Percentiles rank a stretch among this genome's conserved stretches.
Evolutionary conservation across 2,113 vertebrate species (phyloP).

Genomic region (Cariama cristata): DNA sequence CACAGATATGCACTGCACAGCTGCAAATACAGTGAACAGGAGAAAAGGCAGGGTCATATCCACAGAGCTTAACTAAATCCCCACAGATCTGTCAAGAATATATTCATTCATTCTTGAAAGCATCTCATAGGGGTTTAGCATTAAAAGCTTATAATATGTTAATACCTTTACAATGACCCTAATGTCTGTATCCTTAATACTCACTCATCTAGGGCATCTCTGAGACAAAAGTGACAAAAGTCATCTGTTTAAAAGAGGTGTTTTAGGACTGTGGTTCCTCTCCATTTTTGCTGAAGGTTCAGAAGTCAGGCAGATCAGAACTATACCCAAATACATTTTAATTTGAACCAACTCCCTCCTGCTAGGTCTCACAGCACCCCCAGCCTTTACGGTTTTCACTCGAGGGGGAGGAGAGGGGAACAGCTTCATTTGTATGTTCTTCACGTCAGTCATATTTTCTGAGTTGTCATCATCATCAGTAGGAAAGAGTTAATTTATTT

Average conservation of each 20-base stretch:
- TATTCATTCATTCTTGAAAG: conserved; percentile 1
- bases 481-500: background rate
- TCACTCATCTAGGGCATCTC: background rate
- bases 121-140: background rate
- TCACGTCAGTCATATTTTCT: background rate
- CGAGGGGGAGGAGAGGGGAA: background rate
- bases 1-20: background rate
- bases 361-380: background rate
- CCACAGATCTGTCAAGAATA: background rate
- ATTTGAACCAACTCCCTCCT: background rate
- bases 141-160: conserved; percentile 5
- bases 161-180: conserved; percentile 6
- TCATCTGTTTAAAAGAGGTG: background rate
- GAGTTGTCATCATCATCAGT: background rate
- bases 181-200: background rate
- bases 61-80: conserved; percentile 23
- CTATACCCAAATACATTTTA: background rate
- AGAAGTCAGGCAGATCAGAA: conserved; percentile 1
- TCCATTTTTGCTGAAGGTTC: background rate
- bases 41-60: conserved; percentile 15
- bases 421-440: background rate
- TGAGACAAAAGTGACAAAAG: background rate
- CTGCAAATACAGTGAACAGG: conserved; percentile 8
- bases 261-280: background rate
- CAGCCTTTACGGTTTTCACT: background rate